Evolutionary conservation across 1,140 invertebrate species (phyloP), one percentile per base, ranked within the genome.

Genomic region (Rhopalosiphum padi): DNA sequence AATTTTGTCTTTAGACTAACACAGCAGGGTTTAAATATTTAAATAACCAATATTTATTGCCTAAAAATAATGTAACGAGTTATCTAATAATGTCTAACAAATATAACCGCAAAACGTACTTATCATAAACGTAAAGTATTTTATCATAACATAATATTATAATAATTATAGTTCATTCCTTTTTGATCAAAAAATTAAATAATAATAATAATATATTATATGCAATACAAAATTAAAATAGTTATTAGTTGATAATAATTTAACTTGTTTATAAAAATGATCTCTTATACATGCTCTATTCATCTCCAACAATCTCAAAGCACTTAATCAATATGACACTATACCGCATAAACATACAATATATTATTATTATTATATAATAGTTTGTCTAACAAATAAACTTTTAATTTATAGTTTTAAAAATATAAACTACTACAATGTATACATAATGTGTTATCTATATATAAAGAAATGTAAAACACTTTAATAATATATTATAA

Each of bases 31-130:
- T 51, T 21, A 88, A 46, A 51, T 51, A 48, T 88, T 48, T 35
- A 88, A 87, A 35, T 48, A 88, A 88, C 86, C 86, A 88, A 88
- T 51, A 23, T 88, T 88, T 88, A 88, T 88, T 51, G 46, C 43
- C 86, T 88, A 48, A 51, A 51, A 88, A 88, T 21, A 88, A n/a
- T 88, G 86, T 35, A 88, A 88, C 30, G 43, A 88, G 86, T 48
- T n/a, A 88, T 88, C 11, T 88, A 88, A 87, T 88, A 51, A 86
- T 2, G 25, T 86, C 41, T 86, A 86, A 88, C 43, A 51, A 88
- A 46, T 35, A 88, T 46, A 30, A 88, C 22, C 21, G 15, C 46
- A 51, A 15, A 88, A 51, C 7, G 11, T 25, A 37, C 30, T 68
- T 88, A 48, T 51, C 22, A 86, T 46, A 86, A 85, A 86, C 37